These are phyloP conservation scores for Pterostichus madidus DNA, from an alignment of 2,888 invertebrate genomes.

Conservation along the genomic window DNA sequence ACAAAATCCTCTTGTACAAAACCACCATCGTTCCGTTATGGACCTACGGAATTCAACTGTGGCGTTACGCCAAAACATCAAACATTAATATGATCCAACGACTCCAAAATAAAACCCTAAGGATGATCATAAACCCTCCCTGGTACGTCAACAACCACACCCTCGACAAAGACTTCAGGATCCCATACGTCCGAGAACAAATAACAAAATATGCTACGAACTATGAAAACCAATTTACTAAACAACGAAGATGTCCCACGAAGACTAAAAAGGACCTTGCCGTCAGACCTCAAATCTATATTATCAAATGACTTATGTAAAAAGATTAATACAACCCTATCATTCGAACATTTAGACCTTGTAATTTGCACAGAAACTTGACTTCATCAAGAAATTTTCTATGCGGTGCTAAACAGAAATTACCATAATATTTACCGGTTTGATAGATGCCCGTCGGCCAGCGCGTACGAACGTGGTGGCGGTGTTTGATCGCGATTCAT, in stretches of 20 bases:
- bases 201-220: conserved; percentile 4
- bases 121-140: not conserved
- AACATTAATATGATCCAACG: conserved; percentile 18
- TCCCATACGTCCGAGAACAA: conserved; percentile 9
- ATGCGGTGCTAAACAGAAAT: too few relatives aligned
- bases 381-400: too few relatives aligned
- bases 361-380: too few relatives aligned
- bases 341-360: too few relatives aligned
- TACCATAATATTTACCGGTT: too few relatives aligned
- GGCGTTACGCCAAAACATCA: conserved; percentile 27
- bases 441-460: too few relatives aligned
- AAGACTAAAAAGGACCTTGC: conserved; percentile 29
- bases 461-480: too few relatives aligned
- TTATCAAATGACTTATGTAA: too few relatives aligned
- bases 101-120: conserved; percentile 20
- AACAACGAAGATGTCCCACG: conserved; percentile 30
- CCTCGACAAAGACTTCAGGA: conserved; percentile 17
- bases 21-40: conserved; percentile 8
- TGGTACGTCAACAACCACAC: conserved; percentile 36
- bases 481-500: too few relatives aligned
- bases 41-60: conserved; percentile 42
- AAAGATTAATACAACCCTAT: too few relatives aligned
- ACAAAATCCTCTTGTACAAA: conserved; percentile 41
- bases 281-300: conserved; percentile 22
- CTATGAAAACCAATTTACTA: conserved; percentile 42